Evolutionary conservation across 1,140 invertebrate species (phyloP), one percentile per base, ranked within the genome.

Genomic region (Calycopis cecrops): DNA sequence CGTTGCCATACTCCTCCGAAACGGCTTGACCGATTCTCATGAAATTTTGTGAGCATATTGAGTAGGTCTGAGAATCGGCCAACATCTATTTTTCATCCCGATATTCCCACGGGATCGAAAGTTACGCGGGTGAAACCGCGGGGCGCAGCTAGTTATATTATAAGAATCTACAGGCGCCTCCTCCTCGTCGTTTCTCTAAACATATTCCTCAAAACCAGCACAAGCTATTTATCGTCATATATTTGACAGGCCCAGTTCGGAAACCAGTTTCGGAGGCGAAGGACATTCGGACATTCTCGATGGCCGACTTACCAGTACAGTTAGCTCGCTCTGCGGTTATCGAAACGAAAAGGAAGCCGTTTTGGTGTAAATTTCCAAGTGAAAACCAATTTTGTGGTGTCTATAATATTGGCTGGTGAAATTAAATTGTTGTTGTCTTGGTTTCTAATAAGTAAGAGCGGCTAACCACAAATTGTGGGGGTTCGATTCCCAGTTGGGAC

Each of bases 251-350:
- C 16, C 40, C 17, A 18, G 16, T 44, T 44, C 40, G 14, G 16
- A 44, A 44, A 44, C 40, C 40, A 44, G 40, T 44, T 44, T 44
- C 40, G 40, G 40, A n/a, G 14, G 14, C 40, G 40, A 44, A 44
- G 40, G 40, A 44, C 40, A 44, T 44, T 44, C 17, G 14, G 17
- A 44, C 40, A 44, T 44, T 44, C 40, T 44, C 40, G 16, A 44
- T 44, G 40, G 17, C 40, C 40, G 40, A 44, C 40, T 44, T 44
- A 14, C 4, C 40, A 14, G n/a, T n/a, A n/a, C n/a, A n/a, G 40
- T 16, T 16, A 44, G 14, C 3, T 12, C 16, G 17, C 17, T 16
- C 7, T 44, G 14, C 40, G 40, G 40, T 9, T 44, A 14, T 14
- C 21, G 6, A 44, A 16, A 44, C 17, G 40, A 44, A 44, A 44